Evolutionary conservation across 92 coral and sea anemone genomes (phyloP), one percentile per base, ranked within the genome.

Genomic region (Siderastrea siderea): DNA sequence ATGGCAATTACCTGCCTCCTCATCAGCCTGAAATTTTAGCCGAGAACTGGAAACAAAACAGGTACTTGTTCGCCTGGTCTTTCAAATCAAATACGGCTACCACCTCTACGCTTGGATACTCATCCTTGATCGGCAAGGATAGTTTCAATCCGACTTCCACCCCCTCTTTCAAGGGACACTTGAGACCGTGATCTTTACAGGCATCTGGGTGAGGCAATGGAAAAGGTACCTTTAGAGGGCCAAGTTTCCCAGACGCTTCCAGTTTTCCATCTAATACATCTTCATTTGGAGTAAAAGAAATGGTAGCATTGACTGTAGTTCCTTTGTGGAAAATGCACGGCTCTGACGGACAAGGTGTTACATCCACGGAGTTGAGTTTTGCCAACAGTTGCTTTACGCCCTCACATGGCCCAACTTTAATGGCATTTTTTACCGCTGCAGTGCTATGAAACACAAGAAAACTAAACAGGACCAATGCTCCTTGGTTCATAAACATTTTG

Each of bases 241-340:
- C 86, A 63, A 86, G 2, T 1, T 2, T 15, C 5, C 80, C 97
- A 16, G 19, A 85, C 9, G 86, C 49, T 4, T 77, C 72, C 52
- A 94, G 77, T 2, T 74, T 83, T 16, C 87, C 85, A 58, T 68
- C 44, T 0, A 19, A 7, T 44, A 94, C 75, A 5, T 15, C 5
- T 14, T 80, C 89, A 44, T 74, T 67, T 0, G 95, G 92, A 10
- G 71, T 82, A 14, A 94, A 83, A 17, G 58, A 70, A n/a, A 93
- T 47, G 7, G 80, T 75, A 5, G 84, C 59, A 2, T 60, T 87
- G 60, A 89, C 94, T 14, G 54, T 86, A 38, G 85, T 84, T 53
- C 93, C 91, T 49, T 62, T 76, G 16, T 84, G 58, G 78, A 84
- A 79, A 47, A 43, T 52, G 82, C 97, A 94, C 3, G 91, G 90